phyloP scores from a whole-genome alignment of 2,113 vertebrate species.

The Electrona antarctica region DNA sequence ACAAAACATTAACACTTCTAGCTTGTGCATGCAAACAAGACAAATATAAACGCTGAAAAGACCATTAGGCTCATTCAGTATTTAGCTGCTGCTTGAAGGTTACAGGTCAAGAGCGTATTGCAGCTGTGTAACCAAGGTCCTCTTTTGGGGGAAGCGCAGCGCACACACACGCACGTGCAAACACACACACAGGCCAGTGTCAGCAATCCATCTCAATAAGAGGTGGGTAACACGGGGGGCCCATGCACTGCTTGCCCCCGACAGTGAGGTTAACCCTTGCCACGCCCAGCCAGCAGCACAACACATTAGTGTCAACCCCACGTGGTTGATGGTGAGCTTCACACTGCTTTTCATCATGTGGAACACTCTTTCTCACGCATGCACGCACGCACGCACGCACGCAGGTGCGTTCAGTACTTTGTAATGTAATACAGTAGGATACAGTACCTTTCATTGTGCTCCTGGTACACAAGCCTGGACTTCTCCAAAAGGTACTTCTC shows the following conservation, averaged over 20 bases:
- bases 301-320: slow-evolving; percentile 54
- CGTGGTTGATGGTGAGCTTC: slow-evolving; percentile 22
- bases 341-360: slow-evolving; percentile 18
- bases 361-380: no score
- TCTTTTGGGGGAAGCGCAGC: slow-evolving; percentile 1
- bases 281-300: slow-evolving; percentile 20
- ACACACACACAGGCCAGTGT: slow-evolving; percentile 31
- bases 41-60: slow-evolving; percentile 1
- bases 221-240: slow-evolving; percentile 19
- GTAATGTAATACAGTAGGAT: no score
- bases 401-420: no score
- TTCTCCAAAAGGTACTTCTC: slow-evolving; percentile 99
- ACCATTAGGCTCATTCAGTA: background rate
- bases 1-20: background rate
- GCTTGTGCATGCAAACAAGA: background rate
- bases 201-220: slow-evolving; percentile 66
- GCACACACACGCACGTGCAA: slow-evolving; percentile 14
- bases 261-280: slow-evolving; percentile 49
- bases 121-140: slow-evolving; percentile 35
- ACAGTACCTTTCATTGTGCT: slow-evolving; percentile 93
- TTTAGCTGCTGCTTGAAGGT: slow-evolving; percentile 29
- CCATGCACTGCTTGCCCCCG: slow-evolving; percentile 32
- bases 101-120: slow-evolving; percentile 50
- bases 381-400: no score
- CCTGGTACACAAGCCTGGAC: slow-evolving; percentile 96